Percentiles rank a stretch among this genome's conserved stretches.
Evolutionary conservation across 2,888 invertebrate genomes (phyloP).

Genomic region (Scrobipalpa atriplicella): DNA sequence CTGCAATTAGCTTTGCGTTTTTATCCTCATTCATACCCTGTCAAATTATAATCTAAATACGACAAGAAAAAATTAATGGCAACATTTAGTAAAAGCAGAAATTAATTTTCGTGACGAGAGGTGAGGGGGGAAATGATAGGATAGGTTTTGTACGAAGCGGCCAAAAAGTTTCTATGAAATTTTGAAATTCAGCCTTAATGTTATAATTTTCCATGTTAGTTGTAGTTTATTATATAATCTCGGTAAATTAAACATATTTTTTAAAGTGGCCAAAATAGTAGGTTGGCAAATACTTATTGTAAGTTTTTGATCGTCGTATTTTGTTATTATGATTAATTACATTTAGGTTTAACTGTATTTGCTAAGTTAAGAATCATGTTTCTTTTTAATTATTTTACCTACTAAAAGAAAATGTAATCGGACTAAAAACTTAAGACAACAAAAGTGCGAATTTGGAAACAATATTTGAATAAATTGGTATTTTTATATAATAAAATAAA

Average conservation of each 20-base stretch:
- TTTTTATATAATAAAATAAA: constrained; percentile 73
- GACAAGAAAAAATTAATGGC: constrained; percentile 52
- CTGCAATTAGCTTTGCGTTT: too few species aligned
- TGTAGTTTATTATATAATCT: constrained; percentile 29
- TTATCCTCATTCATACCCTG: constrained; percentile 62
- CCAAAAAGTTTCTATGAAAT: constrained; percentile 64
- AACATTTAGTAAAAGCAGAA: constrained; percentile 61
- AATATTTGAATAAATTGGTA: constrained; percentile 68
- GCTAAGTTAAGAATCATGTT: constrained; percentile 47
- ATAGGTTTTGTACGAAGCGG: constrained; percentile 75
- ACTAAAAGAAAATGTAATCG: constrained; percentile 43
- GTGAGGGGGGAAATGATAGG: constrained; percentile 45
- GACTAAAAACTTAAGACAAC: constrained; percentile 54
- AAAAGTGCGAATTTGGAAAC: constrained; percentile 69
- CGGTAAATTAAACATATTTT: constrained; percentile 11
- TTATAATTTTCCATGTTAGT: constrained; percentile 34
- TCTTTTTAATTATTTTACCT: constrained; percentile 42
- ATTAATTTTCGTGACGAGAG: constrained; percentile 36
- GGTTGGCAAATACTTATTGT: constrained; percentile 30
- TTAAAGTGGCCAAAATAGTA: constrained; percentile 23
- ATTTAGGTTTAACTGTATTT: constrained; percentile 46
- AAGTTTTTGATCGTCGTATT: constrained; percentile 38
- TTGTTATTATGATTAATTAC: constrained; percentile 47
- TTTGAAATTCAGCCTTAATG: constrained; percentile 52
- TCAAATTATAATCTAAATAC: constrained; percentile 56